Evolutionary conservation across 2,888 invertebrate genomes (phyloP), one percentile per base, ranked within the genome.

Genomic region (Plusia festucae): DNA sequence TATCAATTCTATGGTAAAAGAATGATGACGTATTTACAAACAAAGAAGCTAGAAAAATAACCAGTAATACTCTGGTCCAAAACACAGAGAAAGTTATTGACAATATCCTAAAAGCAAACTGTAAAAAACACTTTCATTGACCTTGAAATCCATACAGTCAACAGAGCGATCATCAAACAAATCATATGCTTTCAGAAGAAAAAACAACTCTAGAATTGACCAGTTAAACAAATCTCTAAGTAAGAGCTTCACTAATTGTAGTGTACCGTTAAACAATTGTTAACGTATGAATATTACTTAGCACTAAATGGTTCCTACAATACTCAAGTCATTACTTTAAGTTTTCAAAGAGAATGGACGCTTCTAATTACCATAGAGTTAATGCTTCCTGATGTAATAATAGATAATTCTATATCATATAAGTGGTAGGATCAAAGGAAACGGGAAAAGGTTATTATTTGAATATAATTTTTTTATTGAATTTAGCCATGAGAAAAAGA

Each of bases 381-480:
- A 40, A 40, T 40, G 40, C n/a, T 40, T 40, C n/a, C 40, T 40
- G 40, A 34, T 34, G 13, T 40, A n/a, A 40, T 34, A 40, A 40
- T 40, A 30, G 9, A 9, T 30, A 30, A 30, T 30, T 30, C 9
- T 1, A 30, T 30, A 30, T 30, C 9, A 9, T 9, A 30, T 30
- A 30, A 30, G 9, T 30, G 9, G 30, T 30, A 9, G 27, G n/a
- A n/a, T n/a, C 27, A 7, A 27, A 27, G 27, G 8, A 27, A 27
- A 27, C 7, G 27, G 24, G 24, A 24, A 24, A 24, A 24, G 34
- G 15, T 4, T 34, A 34, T 11, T 13, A 13, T 34, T 34, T 13
- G 2, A 7, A 2, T 13, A 13, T 11, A 34, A 15, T 13, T 34
- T 13, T 5, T 15, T 13, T 15, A 34, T 13, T 34, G 34, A 1